Evolutionary conservation across 2,113 vertebrate species (phyloP), one percentile per base, ranked within the genome.

Genomic region (Stigmatopora argus): DNA sequence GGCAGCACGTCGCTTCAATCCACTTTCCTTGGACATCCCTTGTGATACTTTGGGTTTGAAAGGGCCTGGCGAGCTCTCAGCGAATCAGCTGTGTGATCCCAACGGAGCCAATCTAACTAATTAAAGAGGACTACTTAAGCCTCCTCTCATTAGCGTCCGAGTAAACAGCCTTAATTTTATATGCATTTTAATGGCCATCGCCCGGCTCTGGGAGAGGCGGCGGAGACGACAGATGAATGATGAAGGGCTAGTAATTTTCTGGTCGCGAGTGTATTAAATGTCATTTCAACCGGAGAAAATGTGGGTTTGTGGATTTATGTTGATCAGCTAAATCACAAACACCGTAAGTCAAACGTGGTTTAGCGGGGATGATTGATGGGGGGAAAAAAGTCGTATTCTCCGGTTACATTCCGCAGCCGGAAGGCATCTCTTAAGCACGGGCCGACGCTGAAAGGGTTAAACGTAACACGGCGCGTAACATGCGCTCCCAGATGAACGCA

Each of bases 131-230:
- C 85, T 80, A 81, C 90, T 82, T 86, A 88, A 89, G 77, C 78
- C 84, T 85, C 83, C 85, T 93, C 90, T 92, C 91, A 92, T 94
- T 93, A 95, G 90, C 78, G 91, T 87, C 90, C 90, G 72, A 90
- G 93, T 93, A 94, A 94, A 92, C 91, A 93, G 90, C 86, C 75
- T 87, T 92, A 91, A 93, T 93, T 92, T 92, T 91, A 89, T 90
- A 93, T 90, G 91, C 90, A 93, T 94, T 92, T 94, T 93, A 94
- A 94, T 94, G 90, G 89, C 85, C 91, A 89, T 90, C 90, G 92
- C 88, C 88, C 88, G 90, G 92, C 84, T 83, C 72, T 82, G 75
- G 59, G 73, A 79, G 73, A 38, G 64, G 69, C 15, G n/a, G 66
- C 38, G 59, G 68, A 74, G 65, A 46, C 70, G 73, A 62, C 66